phyloP scores from a whole-genome alignment of 1,140 invertebrate genomes.

The Mya arenaria region DNA sequence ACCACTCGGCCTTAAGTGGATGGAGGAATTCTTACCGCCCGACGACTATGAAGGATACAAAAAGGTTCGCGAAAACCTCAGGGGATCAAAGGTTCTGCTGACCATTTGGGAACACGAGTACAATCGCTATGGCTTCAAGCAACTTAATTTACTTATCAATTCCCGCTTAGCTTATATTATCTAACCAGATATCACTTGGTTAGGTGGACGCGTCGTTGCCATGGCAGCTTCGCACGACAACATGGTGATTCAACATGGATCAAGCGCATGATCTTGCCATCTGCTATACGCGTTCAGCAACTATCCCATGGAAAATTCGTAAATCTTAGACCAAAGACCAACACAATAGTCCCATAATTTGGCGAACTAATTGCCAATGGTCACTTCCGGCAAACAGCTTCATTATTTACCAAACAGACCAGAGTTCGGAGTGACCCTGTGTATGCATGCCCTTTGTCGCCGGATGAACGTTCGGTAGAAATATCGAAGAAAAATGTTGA shows the following conservation, averaged over 20 bases:
- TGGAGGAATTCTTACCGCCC: constrained; percentile 77
- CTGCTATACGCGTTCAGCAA: constrained; percentile 77
- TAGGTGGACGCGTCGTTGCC: constrained; percentile 74
- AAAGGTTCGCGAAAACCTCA: constrained; percentile 69
- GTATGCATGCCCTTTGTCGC: constrained; percentile 68
- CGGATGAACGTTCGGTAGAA: constrained; percentile 67
- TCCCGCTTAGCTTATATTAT: constrained; percentile 75
- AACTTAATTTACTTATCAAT: constrained; percentile 70
- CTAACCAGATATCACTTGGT: constrained; percentile 78
- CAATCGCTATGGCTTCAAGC: constrained; percentile 74
- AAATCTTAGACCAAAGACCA: constrained; percentile 73
- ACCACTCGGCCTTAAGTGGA: constrained; percentile 76
- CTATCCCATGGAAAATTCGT: constrained; percentile 77
- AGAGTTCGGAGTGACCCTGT: constrained; percentile 76
- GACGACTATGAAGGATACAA: constrained; percentile 75
- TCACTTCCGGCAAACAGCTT: constrained; percentile 73
- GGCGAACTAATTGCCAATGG: constrained; percentile 76
- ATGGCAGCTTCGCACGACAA: constrained; percentile 75
- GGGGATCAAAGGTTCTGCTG: constrained; percentile 69
- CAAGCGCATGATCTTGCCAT: constrained; percentile 77
- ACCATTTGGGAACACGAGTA: constrained; percentile 78
- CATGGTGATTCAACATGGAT: constrained; percentile 75
- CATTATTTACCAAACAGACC: constrained; percentile 75
- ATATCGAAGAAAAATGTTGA: constrained; percentile 68
- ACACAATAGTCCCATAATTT: constrained; percentile 75